These are phyloP conservation scores for Lindbergichthys nudifrons DNA, from an alignment of 2,797 vertebrate genomes.

Conservation along the genomic window DNA sequence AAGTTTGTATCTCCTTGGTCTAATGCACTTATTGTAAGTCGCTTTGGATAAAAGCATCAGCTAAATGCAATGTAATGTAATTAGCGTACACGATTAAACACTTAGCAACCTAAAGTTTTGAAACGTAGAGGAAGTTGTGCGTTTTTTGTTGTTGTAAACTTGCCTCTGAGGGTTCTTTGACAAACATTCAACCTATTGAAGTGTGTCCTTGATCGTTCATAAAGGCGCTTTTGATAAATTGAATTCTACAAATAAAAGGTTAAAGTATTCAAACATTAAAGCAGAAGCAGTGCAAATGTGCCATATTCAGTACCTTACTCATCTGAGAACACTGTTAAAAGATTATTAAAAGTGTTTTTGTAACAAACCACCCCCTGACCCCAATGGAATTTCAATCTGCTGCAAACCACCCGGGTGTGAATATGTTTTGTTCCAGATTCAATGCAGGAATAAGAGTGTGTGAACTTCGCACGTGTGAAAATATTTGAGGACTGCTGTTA, in stretches of 20 bases:
- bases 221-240: neutral
- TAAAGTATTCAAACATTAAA: neutral
- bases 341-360: constrained; percentile 28
- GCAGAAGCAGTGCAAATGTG: neutral
- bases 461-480: constrained; percentile 43
- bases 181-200: neutral
- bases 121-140: neutral
- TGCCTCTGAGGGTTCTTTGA: neutral
- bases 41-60: no score
- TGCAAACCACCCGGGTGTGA: constrained; percentile 27
- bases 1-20: no score
- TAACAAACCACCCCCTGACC: neutral
- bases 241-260: neutral
- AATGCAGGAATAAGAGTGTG: neutral
- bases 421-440: constrained; percentile 28
- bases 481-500: constrained; percentile 7
- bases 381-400: neutral
- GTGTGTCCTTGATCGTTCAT: constrained; percentile 3
- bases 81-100: neutral
- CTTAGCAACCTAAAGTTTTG: neutral
- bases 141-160: accelerated
- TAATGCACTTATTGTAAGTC: no score
- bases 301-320: neutral
- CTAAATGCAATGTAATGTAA: no score
- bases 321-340: constrained; percentile 15